Percentiles rank a stretch among this genome's conserved stretches.
phyloP scores from a whole-genome alignment of 2,797 vertebrate species.

The Diglossa cyanea region DNA sequence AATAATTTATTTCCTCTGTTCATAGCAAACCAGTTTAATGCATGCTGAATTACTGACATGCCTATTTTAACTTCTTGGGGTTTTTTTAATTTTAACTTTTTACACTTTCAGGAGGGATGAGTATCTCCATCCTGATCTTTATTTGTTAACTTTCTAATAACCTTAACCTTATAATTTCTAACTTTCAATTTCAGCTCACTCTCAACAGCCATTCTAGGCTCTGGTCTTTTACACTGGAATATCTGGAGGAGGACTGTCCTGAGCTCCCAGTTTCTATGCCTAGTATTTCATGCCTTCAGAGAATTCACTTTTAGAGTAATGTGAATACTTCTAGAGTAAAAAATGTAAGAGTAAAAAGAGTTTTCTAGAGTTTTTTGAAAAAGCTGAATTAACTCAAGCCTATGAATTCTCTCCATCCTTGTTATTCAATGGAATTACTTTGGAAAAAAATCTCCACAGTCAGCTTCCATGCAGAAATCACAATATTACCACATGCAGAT shows the following conservation, averaged over 20 bases:
- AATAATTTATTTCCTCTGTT: slow-evolving; percentile 28
- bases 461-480: not conserved
- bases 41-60: not conserved
- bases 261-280: not conserved
- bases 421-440: not conserved
- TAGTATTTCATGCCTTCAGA: not conserved
- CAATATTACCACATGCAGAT: not conserved
- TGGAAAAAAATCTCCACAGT: not conserved
- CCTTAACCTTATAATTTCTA: not conserved
- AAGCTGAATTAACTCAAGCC: not conserved
- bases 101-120: not conserved
- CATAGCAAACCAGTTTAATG: not conserved
- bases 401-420: slow-evolving; percentile 9
- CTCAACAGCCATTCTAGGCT: not conserved
- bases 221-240: not conserved
- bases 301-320: not conserved
- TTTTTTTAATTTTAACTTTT: not conserved
- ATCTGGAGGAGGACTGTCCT: not conserved
- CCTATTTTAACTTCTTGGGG: not conserved
- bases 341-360: not conserved
- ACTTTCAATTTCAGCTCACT: not conserved
- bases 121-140: not conserved
- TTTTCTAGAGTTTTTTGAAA: not conserved
- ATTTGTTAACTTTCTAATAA: not conserved
- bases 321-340: not conserved